phyloP scores from a whole-genome alignment of 1,140 invertebrate species.

The Drosophila seguyi region DNA sequence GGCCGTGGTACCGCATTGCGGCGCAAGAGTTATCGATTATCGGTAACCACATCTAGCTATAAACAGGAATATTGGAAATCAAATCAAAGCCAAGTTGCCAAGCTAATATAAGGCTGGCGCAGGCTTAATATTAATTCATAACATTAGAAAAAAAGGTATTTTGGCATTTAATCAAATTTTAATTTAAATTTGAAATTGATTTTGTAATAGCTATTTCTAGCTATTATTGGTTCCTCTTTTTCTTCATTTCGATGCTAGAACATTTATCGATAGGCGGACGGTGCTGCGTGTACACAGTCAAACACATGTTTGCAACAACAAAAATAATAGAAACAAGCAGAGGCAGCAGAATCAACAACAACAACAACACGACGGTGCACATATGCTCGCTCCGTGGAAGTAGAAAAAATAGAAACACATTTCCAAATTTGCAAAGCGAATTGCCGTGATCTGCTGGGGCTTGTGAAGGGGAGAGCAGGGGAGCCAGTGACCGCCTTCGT shows the following conservation, averaged over 20 bases:
- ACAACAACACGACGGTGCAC: conserved; percentile 14
- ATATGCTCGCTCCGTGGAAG: conserved; percentile 26
- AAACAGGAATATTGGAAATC: not conserved
- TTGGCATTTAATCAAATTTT: not conserved
- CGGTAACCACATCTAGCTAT: not conserved
- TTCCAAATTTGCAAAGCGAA: conserved; percentile 14
- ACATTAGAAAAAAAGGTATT: not conserved
- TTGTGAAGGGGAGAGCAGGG: not conserved
- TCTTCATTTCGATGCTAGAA: not conserved
- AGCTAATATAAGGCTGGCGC: not conserved
- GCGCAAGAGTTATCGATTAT: not conserved
- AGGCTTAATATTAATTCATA: not conserved
- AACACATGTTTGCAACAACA: conserved; percentile 43
- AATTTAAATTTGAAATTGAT: not conserved
- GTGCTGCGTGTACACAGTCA: conserved; percentile 16
- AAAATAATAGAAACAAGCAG: conserved; percentile 22
- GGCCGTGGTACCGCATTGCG: not conserved
- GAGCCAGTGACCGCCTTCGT: conserved; percentile 26
- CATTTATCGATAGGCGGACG: conserved; percentile 16
- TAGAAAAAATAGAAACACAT: conserved; percentile 21
- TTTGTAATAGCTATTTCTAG: not conserved
- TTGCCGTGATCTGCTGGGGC: conserved; percentile 15
- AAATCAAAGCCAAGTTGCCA: no score
- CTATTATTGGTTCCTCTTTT: not conserved
- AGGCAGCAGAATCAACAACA: conserved; percentile 8